Evolutionary conservation across 2,797 vertebrate genomes (phyloP).

Genomic region (Pantherophis vulpinus): DNA sequence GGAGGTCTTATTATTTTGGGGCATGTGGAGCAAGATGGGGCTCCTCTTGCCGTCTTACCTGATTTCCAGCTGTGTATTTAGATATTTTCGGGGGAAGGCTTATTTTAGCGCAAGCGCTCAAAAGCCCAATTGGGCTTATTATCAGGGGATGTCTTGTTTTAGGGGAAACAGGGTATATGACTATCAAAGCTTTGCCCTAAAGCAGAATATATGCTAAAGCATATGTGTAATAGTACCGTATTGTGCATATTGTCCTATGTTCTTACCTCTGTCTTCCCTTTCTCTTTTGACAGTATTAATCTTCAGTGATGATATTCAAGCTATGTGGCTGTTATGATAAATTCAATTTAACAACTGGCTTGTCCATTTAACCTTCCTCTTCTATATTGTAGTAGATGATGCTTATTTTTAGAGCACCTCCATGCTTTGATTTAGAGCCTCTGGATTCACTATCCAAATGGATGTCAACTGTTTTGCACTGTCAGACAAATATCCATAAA

Average conservation of each 20-base stretch:
- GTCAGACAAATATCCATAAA: not conserved
- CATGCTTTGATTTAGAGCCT: not conserved
- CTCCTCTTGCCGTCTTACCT: too few relatives aligned
- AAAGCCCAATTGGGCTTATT: too few relatives aligned
- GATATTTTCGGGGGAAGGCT: too few relatives aligned
- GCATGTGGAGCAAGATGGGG: too few relatives aligned
- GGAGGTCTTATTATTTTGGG: too few relatives aligned
- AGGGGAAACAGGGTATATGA: not conserved
- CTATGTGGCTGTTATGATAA: not conserved
- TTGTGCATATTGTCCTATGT: not conserved
- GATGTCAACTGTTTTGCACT: not conserved
- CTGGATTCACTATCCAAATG: not conserved
- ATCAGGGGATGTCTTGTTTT: too few relatives aligned
- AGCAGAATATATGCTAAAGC: not conserved
- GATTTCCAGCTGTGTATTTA: too few relatives aligned
- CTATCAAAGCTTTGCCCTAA: not conserved
- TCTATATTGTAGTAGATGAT: not conserved
- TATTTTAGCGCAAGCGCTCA: too few relatives aligned
- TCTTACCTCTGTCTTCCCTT: not conserved
- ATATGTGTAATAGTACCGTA: not conserved
- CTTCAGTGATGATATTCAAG: too few relatives aligned
- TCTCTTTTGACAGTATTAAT: not conserved
- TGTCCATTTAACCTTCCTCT: not conserved
- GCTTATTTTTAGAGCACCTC: not conserved
- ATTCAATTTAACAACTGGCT: not conserved